Conservation (phyloP, 92 coral and sea anemone species). For the Parazoanthus swiftii region DNA sequence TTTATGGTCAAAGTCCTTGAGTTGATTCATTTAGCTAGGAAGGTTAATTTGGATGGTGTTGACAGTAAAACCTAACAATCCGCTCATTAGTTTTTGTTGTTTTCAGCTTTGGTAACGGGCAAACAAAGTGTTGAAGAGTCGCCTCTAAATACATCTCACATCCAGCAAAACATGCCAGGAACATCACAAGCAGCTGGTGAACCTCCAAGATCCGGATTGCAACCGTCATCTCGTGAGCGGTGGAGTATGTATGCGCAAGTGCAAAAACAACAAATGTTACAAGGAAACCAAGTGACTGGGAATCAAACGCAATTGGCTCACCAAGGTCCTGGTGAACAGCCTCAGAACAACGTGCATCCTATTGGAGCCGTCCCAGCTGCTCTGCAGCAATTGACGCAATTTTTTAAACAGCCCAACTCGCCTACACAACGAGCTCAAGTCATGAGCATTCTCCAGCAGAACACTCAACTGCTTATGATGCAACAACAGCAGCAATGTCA, state of each 20-base stretch:
- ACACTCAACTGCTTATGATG: no score
- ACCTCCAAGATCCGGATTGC: conserved; percentile 49
- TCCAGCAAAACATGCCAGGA: conserved; percentile 67
- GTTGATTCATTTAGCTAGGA: no score
- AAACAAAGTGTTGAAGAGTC: no score
- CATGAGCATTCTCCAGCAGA: conserved; percentile 80
- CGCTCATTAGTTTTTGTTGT: no score
- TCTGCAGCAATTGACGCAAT: conserved; percentile 72
- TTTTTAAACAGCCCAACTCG: conserved; percentile 61
- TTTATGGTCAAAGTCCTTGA: background rate
- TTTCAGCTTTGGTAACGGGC: no score
- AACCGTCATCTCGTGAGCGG: conserved; percentile 9
- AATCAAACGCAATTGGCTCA: conserved; percentile 56
- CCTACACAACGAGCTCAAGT: conserved; percentile 86
- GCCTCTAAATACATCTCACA: background rate
- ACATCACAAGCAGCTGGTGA: conserved; percentile 52
- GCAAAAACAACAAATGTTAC: conserved; percentile 41
- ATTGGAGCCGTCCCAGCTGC: conserved; percentile 51
- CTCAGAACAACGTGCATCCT: conserved; percentile 56
- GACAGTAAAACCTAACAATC: no score
- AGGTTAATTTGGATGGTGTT: background rate
- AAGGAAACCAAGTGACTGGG: conserved; percentile 67
- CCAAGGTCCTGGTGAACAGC: conserved; percentile 52
- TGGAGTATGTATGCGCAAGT: no score
- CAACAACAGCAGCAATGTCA: conserved; percentile 60